phyloP scores from a whole-genome alignment of 2,113 vertebrate species.

The Ageneiosus marmoratus region DNA sequence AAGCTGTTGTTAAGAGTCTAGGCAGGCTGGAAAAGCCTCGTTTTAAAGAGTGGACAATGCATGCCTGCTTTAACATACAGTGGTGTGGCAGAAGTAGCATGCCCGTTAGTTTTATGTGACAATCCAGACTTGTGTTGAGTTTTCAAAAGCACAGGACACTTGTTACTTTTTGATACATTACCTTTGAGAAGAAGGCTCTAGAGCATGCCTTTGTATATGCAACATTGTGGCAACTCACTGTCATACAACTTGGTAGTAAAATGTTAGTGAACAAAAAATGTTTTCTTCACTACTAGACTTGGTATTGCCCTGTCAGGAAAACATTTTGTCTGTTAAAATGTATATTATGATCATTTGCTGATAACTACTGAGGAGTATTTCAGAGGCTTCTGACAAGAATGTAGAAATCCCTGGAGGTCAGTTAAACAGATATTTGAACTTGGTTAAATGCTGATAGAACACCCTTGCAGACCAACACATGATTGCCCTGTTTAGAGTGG shows the following conservation, averaged over 20 bases:
- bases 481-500: slow-evolving; percentile 66
- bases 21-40: slow-evolving; percentile 52
- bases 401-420: slow-evolving; percentile 56
- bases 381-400: background rate
- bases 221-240: background rate
- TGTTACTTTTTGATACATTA: slow-evolving; percentile 16
- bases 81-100: slow-evolving; percentile 46
- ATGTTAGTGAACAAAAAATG: background rate
- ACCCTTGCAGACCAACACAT: slow-evolving; percentile 52
- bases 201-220: slow-evolving; percentile 13
- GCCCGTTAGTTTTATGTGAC: slow-evolving; percentile 66
- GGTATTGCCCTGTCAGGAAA: background rate
- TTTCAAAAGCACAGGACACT: slow-evolving; percentile 35
- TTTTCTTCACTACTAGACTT: background rate
- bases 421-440: slow-evolving; percentile 43
- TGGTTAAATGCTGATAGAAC: slow-evolving; percentile 54
- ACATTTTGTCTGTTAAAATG: background rate
- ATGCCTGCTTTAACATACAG: slow-evolving; percentile 64
- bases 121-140: slow-evolving; percentile 36
- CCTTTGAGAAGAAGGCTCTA: slow-evolving; percentile 30
- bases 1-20: slow-evolving; percentile 64
- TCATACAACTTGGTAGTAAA: background rate
- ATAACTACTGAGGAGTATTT: background rate
- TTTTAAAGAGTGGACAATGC: slow-evolving; percentile 48
- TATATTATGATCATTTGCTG: background rate